Evolutionary conservation across 2,888 invertebrate species (phyloP), one percentile per base, ranked within the genome.

Genomic region (Aphodius sticticus): DNA sequence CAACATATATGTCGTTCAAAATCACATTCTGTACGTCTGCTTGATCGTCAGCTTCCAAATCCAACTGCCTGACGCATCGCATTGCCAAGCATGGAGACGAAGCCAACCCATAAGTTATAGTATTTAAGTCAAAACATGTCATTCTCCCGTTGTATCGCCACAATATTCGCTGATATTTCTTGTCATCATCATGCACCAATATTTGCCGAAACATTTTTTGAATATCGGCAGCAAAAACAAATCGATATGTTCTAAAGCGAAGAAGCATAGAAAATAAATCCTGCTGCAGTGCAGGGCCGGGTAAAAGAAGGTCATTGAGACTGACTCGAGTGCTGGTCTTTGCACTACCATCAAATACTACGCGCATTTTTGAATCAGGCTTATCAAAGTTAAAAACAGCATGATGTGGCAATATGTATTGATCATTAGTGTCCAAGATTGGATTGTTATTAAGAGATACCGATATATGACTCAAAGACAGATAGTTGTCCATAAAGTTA

Each of bases 141-240:
- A 84, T 53, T 38, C 12, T 16, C 16, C 76, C 69, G 36, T 80
- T 74, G 12, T 79, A 71, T 69, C 83, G 76, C 81, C 83, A 84
- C 53, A 84, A 72, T 37, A 83, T 84, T 53, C 78, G 69, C 77
- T 83, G 84, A 77, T 76, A 82, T 37, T 80, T 77, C 35, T 80
- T 16, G 26, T 84, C 77, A 36, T 81, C 77, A 2, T 74, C 70
- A 16, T 78, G 69, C n/a, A 84, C 70, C 16, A 77, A 76, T 26
- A 84, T 80, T 79, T 82, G 82, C 37, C 84, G 16, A 78, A 82
- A 84, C 84, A 84, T 83, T 81, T 84, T 83, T 69, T 69, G 69
- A 69, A 83, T 82, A 36, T 82, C 84, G 6, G 81, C 82, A 2
- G 81, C 76, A 15, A 83, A 70, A 12, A 81, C 82, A 77, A 72